Percentiles rank a stretch among this genome's conserved stretches.
phyloP scores from a whole-genome alignment of 2,888 invertebrate genomes.

The Abrostola tripartita region DNA sequence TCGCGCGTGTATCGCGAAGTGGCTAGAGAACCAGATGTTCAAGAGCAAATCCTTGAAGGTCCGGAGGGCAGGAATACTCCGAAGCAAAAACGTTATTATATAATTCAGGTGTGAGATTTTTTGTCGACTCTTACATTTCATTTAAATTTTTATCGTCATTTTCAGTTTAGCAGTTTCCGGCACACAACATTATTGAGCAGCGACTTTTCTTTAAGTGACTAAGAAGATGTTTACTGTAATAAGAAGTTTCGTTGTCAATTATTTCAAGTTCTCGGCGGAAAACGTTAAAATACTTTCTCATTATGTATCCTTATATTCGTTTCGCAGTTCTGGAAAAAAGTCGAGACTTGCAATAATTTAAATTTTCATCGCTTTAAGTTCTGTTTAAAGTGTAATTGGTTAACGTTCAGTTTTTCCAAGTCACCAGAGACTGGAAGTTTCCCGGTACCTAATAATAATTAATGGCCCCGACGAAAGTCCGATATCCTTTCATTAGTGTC shows the following conservation, averaged over 20 bases:
- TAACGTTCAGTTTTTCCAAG: slow-evolving; percentile 82
- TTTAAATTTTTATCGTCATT: not conserved
- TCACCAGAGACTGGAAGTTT: slow-evolving; percentile 80
- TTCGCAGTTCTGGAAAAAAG: not conserved
- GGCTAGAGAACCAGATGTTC: slow-evolving; percentile 6
- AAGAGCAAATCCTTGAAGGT: slow-evolving; percentile 6
- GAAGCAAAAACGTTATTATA: slow-evolving; percentile 35
- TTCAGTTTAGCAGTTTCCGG: not conserved
- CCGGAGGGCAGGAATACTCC: slow-evolving; percentile 29
- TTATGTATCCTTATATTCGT: not conserved
- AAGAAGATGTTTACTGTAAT: slow-evolving; percentile 3
- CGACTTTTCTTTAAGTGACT: not conserved
- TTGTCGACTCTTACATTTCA: not conserved
- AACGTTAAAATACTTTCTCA: not conserved
- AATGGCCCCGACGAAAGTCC: slow-evolving; percentile 84
- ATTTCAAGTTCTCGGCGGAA: not conserved
- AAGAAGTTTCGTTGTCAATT: not conserved
- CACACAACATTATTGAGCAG: not conserved
- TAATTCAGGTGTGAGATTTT: slow-evolving; percentile 51
- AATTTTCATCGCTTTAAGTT: slow-evolving; percentile 65
- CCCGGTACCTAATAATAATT: slow-evolving; percentile 85
- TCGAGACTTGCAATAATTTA: slow-evolving; percentile 56
- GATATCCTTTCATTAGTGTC: slow-evolving; percentile 88
- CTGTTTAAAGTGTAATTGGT: slow-evolving; percentile 78
- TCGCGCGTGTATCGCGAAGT: slow-evolving; percentile 33